Conservation (phyloP, 30 jellyfish, hydroid and myxozoan species). For the Clytia hemisphaerica region DNA sequence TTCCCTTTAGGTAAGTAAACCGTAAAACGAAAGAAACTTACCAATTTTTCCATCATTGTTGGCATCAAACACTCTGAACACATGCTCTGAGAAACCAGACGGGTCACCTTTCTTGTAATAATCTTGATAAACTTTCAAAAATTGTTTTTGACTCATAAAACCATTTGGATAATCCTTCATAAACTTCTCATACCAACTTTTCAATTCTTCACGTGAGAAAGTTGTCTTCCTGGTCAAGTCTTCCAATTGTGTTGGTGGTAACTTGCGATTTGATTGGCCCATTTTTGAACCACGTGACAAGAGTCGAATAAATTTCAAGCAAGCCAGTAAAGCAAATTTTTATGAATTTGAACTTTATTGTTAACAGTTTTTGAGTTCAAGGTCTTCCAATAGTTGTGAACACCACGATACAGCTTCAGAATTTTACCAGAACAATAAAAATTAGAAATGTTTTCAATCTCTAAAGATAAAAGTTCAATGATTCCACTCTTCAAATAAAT, state of each 20-base stretch:
- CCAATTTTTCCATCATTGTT: conserved; percentile 74
- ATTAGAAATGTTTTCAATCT: no score
- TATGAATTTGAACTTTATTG: no score
- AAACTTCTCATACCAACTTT: conserved; percentile 64
- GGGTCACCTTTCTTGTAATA: conserved; percentile 69
- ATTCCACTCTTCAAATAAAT: no score
- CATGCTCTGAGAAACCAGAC: conserved; percentile 66
- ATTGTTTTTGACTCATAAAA: conserved; percentile 49
- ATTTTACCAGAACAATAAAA: no score
- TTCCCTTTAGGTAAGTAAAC: no score
- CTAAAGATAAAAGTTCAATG: no score
- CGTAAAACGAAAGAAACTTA: conserved; percentile 13
- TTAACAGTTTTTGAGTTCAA: no score
- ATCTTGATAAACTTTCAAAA: conserved; percentile 45
- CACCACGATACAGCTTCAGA: no score
- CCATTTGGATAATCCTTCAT: conserved; percentile 70
- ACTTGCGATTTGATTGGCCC: conserved; percentile 67
- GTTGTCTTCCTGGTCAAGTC: conserved; percentile 49
- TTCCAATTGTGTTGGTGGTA: conserved; percentile 60
- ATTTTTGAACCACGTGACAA: no score
- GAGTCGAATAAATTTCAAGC: no score
- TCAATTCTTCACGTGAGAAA: conserved; percentile 52
- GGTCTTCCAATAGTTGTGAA: no score
- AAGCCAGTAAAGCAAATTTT: no score
- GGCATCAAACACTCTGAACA: conserved; percentile 66